Conservation (phyloP, 1,140 invertebrate genomes). For the Bombus superbus region DNA sequence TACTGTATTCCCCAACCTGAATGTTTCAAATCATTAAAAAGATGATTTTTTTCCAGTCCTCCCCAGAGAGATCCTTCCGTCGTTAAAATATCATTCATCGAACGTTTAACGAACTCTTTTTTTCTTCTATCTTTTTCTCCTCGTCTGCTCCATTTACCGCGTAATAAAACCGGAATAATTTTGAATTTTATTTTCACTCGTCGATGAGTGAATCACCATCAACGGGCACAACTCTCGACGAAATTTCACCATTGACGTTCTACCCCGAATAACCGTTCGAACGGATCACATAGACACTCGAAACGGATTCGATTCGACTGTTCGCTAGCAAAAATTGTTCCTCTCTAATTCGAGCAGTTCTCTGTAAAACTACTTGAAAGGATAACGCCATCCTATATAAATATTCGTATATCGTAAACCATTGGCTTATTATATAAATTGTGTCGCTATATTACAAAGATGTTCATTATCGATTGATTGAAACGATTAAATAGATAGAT, state of each 20-base stretch:
- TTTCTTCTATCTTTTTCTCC: background rate
- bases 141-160: background rate
- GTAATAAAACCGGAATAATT: slow-evolving; percentile 39
- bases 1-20: too few relatives aligned
- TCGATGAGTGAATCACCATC: slow-evolving; percentile 1
- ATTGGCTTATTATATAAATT: too few relatives aligned
- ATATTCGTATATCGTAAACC: background rate
- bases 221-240: background rate
- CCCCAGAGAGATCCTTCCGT: background rate
- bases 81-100: slow-evolving; percentile 45
- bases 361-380: background rate
- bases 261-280: background rate
- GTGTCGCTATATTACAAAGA: too few relatives aligned
- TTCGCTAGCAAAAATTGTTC: background rate
- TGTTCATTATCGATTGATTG: too few relatives aligned
- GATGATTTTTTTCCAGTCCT: background rate
- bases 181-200: slow-evolving; percentile 19
- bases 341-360: background rate
- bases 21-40: too few relatives aligned
- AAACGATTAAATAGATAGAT: too few relatives aligned
- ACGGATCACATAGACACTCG: background rate
- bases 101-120: slow-evolving; percentile 33
- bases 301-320: background rate
- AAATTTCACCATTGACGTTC: slow-evolving; percentile 1
- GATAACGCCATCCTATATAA: background rate